phyloP scores from a whole-genome alignment of 2,113 vertebrate genomes.

The Morone chrysops region DNA sequence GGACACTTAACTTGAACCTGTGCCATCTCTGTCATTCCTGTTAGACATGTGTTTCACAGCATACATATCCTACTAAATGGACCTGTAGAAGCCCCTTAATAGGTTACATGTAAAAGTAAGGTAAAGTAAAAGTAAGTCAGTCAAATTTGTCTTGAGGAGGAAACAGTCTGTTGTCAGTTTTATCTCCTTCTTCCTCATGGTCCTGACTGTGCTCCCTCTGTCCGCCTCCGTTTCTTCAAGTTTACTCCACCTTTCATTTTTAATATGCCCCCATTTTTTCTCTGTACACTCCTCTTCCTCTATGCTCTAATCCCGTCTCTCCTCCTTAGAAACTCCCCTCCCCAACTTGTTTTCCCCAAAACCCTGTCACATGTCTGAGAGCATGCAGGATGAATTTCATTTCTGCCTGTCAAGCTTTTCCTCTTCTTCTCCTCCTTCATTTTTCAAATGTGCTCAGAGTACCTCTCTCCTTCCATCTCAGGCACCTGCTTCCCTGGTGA shows the following conservation, averaged over 20 bases:
- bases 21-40: neutral
- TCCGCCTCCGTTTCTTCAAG: constrained; percentile 38
- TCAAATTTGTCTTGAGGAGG: neutral
- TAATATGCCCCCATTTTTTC: constrained; percentile 56
- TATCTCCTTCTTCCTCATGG: constrained; percentile 10
- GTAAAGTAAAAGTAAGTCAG: neutral
- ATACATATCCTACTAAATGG: neutral
- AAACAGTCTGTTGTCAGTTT: constrained; percentile 15
- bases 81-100: neutral
- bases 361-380: constrained; percentile 66
- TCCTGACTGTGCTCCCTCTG: constrained; percentile 30
- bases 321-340: constrained; percentile 47
- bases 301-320: constrained; percentile 47
- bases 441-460: constrained; percentile 7
- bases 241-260: constrained; percentile 60
- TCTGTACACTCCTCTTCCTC: constrained; percentile 12
- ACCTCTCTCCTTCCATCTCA: constrained; percentile 10
- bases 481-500: constrained; percentile 23
- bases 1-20: constrained; percentile 7
- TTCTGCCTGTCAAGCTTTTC: constrained; percentile 37
- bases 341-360: constrained; percentile 48
- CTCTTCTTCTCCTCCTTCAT: constrained; percentile 4
- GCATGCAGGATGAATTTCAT: constrained; percentile 59
- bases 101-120: neutral
- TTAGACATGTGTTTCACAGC: neutral